phyloP scores from a whole-genome alignment of 2,888 invertebrate genomes.

The Girardia tigrina region DNA sequence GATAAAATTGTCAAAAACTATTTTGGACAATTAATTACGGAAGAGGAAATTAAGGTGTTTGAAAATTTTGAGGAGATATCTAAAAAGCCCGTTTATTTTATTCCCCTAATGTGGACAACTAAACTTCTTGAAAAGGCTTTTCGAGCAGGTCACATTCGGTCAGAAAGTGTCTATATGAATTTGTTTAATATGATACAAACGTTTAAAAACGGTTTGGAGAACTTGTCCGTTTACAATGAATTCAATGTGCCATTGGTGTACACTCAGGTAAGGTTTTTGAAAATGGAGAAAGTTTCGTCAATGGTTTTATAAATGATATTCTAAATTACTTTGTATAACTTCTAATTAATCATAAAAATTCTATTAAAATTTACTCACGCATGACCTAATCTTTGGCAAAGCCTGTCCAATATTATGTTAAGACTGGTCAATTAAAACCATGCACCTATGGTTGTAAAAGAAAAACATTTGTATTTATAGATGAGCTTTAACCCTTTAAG shows the following conservation, averaged over 20 bases:
- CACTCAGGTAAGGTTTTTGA: not conserved
- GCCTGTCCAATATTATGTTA: too few species aligned
- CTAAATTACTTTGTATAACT: too few species aligned
- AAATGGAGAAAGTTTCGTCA: too few species aligned
- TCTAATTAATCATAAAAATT: too few species aligned
- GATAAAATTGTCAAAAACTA: not conserved
- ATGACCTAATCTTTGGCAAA: too few species aligned
- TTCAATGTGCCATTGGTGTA: slow-evolving; percentile 4
- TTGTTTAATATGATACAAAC: not conserved
- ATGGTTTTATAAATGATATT: too few species aligned
- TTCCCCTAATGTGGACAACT: slow-evolving; percentile 8
- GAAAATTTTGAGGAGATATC: slow-evolving; percentile 6
- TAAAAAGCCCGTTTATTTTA: not conserved
- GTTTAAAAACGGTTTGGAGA: not conserved
- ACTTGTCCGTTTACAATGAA: slow-evolving; percentile 25
- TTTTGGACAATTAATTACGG: not conserved
- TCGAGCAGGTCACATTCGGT: not conserved
- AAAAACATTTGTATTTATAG: too few species aligned
- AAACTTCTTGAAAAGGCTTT: slow-evolving; percentile 1
- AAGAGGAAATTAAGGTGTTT: slow-evolving; percentile 15
- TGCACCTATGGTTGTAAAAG: too few species aligned
- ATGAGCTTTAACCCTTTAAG: too few species aligned
- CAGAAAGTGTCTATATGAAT: not conserved
- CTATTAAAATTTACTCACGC: too few species aligned
- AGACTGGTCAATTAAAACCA: too few species aligned